These are phyloP conservation scores for Mormyrops boulengeri DNA, from an alignment of 2,797 vertebrate genomes.

Conservation along the genomic window DNA sequence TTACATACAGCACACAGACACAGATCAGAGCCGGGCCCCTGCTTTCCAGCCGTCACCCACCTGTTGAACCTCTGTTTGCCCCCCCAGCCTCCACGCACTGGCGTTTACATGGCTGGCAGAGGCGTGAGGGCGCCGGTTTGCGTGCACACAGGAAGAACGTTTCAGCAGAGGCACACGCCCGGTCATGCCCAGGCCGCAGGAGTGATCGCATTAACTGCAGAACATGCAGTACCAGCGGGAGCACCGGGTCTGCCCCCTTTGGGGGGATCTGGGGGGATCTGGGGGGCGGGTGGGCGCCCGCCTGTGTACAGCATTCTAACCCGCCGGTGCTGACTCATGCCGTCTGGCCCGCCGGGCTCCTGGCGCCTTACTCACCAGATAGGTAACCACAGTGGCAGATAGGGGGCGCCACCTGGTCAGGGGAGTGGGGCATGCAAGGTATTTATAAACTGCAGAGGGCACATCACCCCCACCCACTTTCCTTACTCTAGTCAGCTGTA, in stretches of 20 bases:
- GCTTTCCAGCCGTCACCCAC: neutral
- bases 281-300: neutral
- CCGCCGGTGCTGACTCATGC: neutral
- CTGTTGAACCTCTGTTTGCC: neutral
- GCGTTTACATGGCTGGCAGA: neutral
- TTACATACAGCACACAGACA: neutral
- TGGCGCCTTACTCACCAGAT: neutral
- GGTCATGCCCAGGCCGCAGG: conserved; percentile 50
- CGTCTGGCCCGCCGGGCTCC: neutral
- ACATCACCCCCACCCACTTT: neutral
- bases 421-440: neutral
- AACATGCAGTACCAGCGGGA: neutral
- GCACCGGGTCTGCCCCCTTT: neutral
- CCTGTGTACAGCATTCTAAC: neutral
- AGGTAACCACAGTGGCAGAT: neutral
- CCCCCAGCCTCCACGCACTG: neutral
- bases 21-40: neutral
- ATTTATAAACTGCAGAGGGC: neutral
- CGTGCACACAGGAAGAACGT: conserved; percentile 4
- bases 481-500: neutral
- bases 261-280: neutral
- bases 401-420: conserved; percentile 23
- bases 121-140: neutral
- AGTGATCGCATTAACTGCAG: conserved; percentile 31
- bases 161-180: conserved; percentile 41